Evolutionary conservation across 1,140 invertebrate genomes (phyloP).

Genomic region (Melanaphis sacchari): DNA sequence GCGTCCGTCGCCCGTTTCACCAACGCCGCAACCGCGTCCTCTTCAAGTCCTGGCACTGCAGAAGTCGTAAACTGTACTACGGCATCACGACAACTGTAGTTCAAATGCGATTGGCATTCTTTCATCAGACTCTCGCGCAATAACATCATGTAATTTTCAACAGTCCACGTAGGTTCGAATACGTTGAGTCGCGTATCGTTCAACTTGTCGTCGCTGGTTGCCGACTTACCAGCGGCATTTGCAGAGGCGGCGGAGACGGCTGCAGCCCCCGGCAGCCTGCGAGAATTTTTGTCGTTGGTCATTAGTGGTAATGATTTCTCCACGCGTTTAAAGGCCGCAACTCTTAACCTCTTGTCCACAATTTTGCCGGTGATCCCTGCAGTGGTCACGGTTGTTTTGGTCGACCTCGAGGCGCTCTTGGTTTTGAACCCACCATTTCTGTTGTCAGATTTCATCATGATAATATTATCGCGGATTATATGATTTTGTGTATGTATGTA

Average conservation of each 20-base stretch:
- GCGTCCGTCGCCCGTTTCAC: background rate
- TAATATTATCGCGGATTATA: background rate
- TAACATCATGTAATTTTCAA: background rate
- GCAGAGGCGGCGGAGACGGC: no score
- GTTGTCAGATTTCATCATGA: background rate
- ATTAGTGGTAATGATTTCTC: background rate
- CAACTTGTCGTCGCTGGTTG: background rate
- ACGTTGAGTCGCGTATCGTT: no score
- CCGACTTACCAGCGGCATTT: background rate
- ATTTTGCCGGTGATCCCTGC: background rate
- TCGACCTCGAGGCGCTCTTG: background rate
- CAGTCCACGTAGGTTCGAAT: background rate
- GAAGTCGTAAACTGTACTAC: no score
- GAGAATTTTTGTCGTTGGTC: background rate
- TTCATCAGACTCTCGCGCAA: background rate
- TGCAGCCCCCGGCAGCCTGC: background rate
- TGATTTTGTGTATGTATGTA: background rate
- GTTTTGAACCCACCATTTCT: background rate
- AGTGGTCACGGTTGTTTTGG: background rate
- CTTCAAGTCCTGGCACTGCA: fast-evolving
- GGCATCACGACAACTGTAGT: background rate
- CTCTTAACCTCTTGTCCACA: background rate
- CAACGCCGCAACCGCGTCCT: background rate
- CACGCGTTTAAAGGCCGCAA: background rate
- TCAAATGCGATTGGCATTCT: background rate